Base-by-base conservation (phyloP, 2,797 vertebrate species). In the Odontamblyopus rebecca region DNA sequence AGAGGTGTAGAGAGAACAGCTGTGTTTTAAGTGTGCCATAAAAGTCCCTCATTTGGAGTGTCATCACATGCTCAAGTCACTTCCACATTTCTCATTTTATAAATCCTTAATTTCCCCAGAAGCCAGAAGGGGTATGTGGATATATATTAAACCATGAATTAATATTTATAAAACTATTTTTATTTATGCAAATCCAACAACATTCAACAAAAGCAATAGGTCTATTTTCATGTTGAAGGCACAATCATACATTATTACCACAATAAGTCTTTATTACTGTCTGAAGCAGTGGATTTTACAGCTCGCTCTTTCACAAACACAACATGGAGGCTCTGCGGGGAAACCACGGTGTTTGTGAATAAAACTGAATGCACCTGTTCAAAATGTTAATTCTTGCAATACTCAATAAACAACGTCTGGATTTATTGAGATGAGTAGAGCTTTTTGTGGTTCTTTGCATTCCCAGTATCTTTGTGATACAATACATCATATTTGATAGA, bases 251-350 rank as follows among this genome's bases (percentile, higher is more conserved):
- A 59, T 59, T 59, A 59, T 61, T 61, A 16, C 59, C 27, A 53
- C 51, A 59, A 71, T 66, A 78, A 67, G 38, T 69, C 62, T 72
- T 83, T 56, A 32, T 67, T 61, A 41, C 65, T 61, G 32, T 82
- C 83, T 72, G 75, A 76, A 77, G 75, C 76, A 77, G 75, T 59
- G 35, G 19, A 70, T 78, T 68, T 68, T 56, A 81, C 79, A 78
- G 71, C 77, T 70, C 67, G 67, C 75, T 71, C 67, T 61, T 78
- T 80, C 78, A 68, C 76, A 73, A 78, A 87, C 61, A 70, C 80
- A 32, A 60, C 29, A 35, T 57, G 54, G 54, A 81, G 73, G 11
- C 56, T 80, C 75, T 26, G 73, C 69, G 38, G 77, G 74, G 69
- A 75, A 78, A 78, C 64, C 73, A 73, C 72, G 83, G 76, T 69